Evolutionary conservation across 2,888 invertebrate species (phyloP).

Genomic region (Drosophila picticornis): DNA sequence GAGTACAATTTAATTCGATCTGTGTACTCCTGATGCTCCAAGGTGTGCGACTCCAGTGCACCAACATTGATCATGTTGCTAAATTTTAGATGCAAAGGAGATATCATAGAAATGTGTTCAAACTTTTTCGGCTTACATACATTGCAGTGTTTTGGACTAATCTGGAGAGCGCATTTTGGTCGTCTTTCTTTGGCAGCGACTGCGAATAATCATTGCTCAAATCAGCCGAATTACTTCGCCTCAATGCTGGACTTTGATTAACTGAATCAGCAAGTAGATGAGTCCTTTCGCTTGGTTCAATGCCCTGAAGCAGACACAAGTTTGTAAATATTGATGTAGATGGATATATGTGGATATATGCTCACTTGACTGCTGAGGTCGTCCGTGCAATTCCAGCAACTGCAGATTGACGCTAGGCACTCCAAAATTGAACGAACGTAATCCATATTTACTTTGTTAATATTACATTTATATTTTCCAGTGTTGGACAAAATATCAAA

Average conservation of each 20-base stretch:
- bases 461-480: slow-evolving; percentile 21
- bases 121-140: slow-evolving; percentile 86
- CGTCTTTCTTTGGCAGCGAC: slow-evolving; percentile 92
- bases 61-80: slow-evolving; percentile 98
- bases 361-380: slow-evolving; percentile 82
- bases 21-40: slow-evolving; percentile 95
- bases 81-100: slow-evolving; percentile 36
- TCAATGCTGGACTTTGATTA: slow-evolving; percentile 90
- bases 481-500: slow-evolving; percentile 12
- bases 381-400: slow-evolving; percentile 84
- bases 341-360: background rate
- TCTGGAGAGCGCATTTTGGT: slow-evolving; percentile 95
- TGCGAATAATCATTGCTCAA: slow-evolving; percentile 88
- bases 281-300: slow-evolving; percentile 90
- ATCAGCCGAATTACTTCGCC: slow-evolving; percentile 90
- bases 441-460: slow-evolving; percentile 75
- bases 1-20: slow-evolving; percentile 92
- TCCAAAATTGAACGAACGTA: slow-evolving; percentile 81
- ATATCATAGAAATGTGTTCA: background rate
- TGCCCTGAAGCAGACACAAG: slow-evolving; percentile 64
- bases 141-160: slow-evolving; percentile 96
- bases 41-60: slow-evolving; percentile 93
- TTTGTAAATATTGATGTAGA: background rate
- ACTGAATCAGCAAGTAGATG: slow-evolving; percentile 92
- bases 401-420: slow-evolving; percentile 82